Evolutionary conservation across 2,113 vertebrate species (phyloP).

Genomic region (Leuciscus idus): DNA sequence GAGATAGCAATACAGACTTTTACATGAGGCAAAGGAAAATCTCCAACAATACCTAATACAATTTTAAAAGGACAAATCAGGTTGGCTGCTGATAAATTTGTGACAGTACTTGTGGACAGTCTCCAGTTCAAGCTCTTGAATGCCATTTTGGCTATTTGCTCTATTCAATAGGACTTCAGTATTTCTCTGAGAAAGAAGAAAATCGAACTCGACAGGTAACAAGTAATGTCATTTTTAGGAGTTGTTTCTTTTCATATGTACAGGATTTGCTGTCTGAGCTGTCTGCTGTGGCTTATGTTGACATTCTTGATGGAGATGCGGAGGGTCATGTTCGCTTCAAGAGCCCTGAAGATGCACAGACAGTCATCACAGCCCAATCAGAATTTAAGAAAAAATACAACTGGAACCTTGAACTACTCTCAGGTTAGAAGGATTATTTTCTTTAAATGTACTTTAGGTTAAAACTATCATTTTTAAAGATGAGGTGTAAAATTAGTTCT

Average conservation of each 20-base stretch:
- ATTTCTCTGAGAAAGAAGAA: no score
- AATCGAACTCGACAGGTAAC: no score
- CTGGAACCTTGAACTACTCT: slow-evolving; percentile 88
- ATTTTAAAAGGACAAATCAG: no score
- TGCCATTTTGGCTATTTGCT: no score
- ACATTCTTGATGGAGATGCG: slow-evolving; percentile 89
- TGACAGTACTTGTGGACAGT: no score
- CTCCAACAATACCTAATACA: no score
- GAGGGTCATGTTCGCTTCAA: slow-evolving; percentile 89
- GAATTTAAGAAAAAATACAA: slow-evolving; percentile 84
- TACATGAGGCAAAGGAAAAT: no score
- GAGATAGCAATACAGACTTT: no score
- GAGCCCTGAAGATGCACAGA: slow-evolving; percentile 83
- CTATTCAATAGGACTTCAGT: no score
- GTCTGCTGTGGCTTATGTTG: slow-evolving; percentile 88
- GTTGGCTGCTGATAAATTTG: no score
- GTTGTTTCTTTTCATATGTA: not conserved
- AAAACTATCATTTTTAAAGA: not conserved
- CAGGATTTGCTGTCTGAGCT: slow-evolving; percentile 83
- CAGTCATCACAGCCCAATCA: slow-evolving; percentile 66
- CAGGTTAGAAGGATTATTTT: slow-evolving; percentile 75
- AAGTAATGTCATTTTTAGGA: not conserved
- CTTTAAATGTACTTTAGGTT: not conserved
- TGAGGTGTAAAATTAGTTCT: not conserved
- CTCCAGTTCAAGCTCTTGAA: no score